Evolutionary conservation across 2,113 vertebrate genomes (phyloP).

Genomic region (Tetraodon nigroviridis): DNA sequence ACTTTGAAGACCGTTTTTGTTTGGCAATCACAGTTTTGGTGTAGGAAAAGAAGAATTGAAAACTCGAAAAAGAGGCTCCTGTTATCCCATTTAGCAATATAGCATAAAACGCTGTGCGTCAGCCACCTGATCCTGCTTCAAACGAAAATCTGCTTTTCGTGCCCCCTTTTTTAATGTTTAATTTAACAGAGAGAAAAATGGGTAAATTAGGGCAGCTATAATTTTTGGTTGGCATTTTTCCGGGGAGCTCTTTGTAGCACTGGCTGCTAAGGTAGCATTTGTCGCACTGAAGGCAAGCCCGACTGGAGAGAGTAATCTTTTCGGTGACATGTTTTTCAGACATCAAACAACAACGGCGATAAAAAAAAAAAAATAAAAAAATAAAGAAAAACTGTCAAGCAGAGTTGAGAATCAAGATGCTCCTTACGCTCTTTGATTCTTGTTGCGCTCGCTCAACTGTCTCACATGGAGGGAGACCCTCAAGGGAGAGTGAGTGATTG

Average conservation of each 20-base stretch:
- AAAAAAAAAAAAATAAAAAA: slow-evolving; percentile 21
- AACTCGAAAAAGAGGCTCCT: neutral
- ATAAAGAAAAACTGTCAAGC: slow-evolving; percentile 20
- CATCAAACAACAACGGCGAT: slow-evolving; percentile 1
- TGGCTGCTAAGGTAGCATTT: slow-evolving; percentile 16
- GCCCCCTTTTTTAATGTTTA: slow-evolving; percentile 3
- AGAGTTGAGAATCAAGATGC: slow-evolving; percentile 25
- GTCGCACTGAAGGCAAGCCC: slow-evolving; percentile 8
- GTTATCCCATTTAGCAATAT: neutral
- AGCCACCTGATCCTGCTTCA: neutral
- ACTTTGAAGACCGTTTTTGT: slow-evolving; percentile 28
- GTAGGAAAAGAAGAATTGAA: neutral
- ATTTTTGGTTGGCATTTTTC: slow-evolving; percentile 17
- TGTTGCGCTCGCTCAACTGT: neutral
- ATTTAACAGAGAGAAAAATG: slow-evolving; percentile 15
- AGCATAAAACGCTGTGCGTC: neutral
- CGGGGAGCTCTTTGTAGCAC: slow-evolving; percentile 17
- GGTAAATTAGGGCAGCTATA: neutral
- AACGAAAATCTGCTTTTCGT: slow-evolving; percentile 1
- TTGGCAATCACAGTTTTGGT: neutral
- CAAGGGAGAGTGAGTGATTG: slow-evolving; percentile 55
- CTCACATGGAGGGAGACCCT: slow-evolving; percentile 21
- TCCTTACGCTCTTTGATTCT: slow-evolving; percentile 27
- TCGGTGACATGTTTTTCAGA: slow-evolving; percentile 26
- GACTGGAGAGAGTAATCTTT: slow-evolving; percentile 10